Evolutionary conservation across 2,888 invertebrate genomes (phyloP).

Genomic region (Calameuta filiformis): DNA sequence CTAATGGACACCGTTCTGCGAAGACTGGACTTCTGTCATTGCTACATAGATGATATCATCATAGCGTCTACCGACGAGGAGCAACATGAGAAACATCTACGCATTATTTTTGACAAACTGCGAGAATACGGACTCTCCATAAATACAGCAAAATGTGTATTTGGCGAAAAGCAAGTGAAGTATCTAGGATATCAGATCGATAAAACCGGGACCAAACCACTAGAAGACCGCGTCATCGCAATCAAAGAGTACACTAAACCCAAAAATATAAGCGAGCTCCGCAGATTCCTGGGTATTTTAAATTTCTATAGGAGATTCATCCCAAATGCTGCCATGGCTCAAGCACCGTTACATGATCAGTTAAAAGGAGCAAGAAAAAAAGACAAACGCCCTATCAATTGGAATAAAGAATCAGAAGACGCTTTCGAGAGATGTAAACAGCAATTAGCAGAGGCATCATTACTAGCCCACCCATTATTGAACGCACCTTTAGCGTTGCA

Average conservation of each 20-base stretch:
- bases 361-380: constrained; percentile 16
- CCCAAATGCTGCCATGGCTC: constrained; percentile 14
- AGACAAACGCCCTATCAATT: constrained; percentile 20
- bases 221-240: constrained; percentile 24
- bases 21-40: constrained; percentile 25
- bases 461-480: constrained; percentile 24
- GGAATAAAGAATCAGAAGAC: constrained; percentile 11
- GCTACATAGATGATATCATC: constrained; percentile 41
- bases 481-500: constrained; percentile 22
- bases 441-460: constrained; percentile 13
- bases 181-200: constrained; percentile 22
- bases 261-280: constrained; percentile 16
- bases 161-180: constrained; percentile 7
- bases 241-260: constrained; percentile 20
- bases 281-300: constrained; percentile 35
- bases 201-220: constrained; percentile 20
- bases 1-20: constrained; percentile 33
- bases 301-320: constrained; percentile 33
- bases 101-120: constrained; percentile 22
- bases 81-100: constrained; percentile 30
- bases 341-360: constrained; percentile 8
- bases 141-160: constrained; percentile 33
- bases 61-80: constrained; percentile 26
- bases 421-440: constrained; percentile 25
- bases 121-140: constrained; percentile 31